Conservation (phyloP, 2,888 invertebrate genomes). For the Drosophila austrosaltans region DNA sequence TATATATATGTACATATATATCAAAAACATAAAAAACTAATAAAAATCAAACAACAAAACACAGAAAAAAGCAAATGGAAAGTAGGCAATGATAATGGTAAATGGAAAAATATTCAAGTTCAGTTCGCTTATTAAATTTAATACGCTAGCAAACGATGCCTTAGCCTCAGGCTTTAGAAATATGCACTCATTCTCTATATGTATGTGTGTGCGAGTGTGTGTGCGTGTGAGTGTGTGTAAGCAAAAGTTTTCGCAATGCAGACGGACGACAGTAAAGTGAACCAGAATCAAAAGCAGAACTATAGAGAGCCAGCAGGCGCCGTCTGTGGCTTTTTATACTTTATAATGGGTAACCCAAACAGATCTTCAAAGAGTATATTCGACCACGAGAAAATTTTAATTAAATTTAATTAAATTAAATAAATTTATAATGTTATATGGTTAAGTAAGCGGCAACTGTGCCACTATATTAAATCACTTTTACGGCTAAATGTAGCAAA, state of each 20-base stretch:
- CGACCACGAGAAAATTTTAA: background rate
- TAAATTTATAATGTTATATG: too few relatives aligned
- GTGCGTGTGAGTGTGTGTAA: constrained; percentile 10
- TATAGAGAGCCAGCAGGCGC: constrained; percentile 29
- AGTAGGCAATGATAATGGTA: constrained; percentile 46
- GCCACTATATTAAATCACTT: too few relatives aligned
- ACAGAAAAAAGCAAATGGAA: constrained; percentile 20
- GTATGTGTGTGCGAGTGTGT: background rate
- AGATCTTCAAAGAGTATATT: constrained; percentile 31
- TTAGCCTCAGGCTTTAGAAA: background rate
- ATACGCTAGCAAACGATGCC: constrained; percentile 44
- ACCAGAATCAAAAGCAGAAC: constrained; percentile 12
- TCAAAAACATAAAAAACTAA: constrained; percentile 13
- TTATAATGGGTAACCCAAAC: background rate
- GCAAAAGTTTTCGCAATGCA: constrained; percentile 50
- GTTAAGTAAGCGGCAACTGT: too few relatives aligned
- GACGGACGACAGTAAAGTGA: constrained; percentile 12
- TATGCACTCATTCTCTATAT: constrained; percentile 10
- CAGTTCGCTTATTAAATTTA: constrained; percentile 65
- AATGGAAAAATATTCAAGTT: constrained; percentile 41
- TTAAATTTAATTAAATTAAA: too few relatives aligned
- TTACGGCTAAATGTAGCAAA: too few relatives aligned
- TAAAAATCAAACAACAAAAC: background rate
- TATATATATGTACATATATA: constrained; percentile 18
- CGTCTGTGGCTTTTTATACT: constrained; percentile 43